Evolutionary conservation across 2,113 vertebrate genomes (phyloP).

Genomic region (Hyperopisus bebe): DNA sequence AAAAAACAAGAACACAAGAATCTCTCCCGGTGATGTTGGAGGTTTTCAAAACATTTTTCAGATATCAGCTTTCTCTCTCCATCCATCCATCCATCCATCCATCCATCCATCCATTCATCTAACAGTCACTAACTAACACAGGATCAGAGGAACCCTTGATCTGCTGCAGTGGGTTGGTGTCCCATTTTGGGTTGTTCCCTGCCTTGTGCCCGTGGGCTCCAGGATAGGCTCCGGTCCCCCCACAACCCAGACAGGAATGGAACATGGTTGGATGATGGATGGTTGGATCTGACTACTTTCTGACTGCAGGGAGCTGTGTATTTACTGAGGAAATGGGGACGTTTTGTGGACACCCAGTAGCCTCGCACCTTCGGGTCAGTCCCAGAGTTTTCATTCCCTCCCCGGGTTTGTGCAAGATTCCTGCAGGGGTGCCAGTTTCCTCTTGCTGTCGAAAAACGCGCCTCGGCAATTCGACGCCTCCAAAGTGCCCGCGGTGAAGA

Average conservation of each 20-base stretch:
- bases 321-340: background rate
- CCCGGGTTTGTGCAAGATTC: background rate
- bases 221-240: background rate
- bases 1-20: background rate
- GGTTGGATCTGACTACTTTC: background rate
- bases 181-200: background rate
- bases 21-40: background rate
- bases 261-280: background rate
- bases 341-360: background rate
- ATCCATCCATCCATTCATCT: background rate
- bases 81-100: background rate
- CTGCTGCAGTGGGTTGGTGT: no score
- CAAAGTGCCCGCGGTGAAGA: background rate
- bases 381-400: no score
- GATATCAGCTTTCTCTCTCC: background rate
- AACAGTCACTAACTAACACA: background rate
- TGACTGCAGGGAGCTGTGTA: background rate
- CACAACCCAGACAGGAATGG: background rate
- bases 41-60: background rate
- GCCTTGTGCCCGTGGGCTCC: background rate
- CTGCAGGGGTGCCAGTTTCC: background rate
- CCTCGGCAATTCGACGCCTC: background rate
- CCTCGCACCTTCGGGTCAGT: no score
- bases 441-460: background rate
- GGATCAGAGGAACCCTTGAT: background rate